Percentiles rank a stretch among this genome's conserved stretches.
phyloP scores from a whole-genome alignment of 2,113 vertebrate species.

The Chinchilla lanigera region DNA sequence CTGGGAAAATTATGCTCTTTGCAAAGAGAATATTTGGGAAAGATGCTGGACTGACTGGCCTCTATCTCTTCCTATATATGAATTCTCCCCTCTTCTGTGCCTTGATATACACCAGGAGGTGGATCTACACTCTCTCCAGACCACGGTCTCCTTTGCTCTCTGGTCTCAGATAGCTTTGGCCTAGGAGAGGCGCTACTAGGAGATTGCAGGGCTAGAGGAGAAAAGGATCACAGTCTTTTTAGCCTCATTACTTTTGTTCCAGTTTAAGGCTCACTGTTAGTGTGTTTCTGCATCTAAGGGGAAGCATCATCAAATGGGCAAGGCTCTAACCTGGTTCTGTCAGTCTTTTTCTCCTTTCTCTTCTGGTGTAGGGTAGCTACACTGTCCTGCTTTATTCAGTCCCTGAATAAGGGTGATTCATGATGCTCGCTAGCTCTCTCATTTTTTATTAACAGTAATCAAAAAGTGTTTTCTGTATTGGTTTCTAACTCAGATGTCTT shows the following conservation, averaged over 20 bases:
- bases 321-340: neutral
- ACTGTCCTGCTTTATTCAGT: too few relatives aligned
- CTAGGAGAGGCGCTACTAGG: neutral
- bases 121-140: neutral
- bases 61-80: neutral
- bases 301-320: neutral
- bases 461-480: neutral
- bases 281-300: neutral
- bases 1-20: neutral
- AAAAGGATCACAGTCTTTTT: neutral
- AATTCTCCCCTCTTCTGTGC: neutral
- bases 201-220: neutral
- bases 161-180: neutral
- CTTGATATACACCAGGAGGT: neutral
- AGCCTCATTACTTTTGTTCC: neutral
- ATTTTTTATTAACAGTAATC: neutral
- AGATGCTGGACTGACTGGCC: neutral
- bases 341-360: neutral
- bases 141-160: neutral
- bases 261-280: too few relatives aligned
- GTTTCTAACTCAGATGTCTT: neutral
- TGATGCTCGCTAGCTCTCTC: neutral
- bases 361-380: neutral
- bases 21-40: neutral
- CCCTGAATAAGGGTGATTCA: neutral